Conservation (phyloP, 1,140 invertebrate genomes). For the Bombus haemorrhoidalis region DNA sequence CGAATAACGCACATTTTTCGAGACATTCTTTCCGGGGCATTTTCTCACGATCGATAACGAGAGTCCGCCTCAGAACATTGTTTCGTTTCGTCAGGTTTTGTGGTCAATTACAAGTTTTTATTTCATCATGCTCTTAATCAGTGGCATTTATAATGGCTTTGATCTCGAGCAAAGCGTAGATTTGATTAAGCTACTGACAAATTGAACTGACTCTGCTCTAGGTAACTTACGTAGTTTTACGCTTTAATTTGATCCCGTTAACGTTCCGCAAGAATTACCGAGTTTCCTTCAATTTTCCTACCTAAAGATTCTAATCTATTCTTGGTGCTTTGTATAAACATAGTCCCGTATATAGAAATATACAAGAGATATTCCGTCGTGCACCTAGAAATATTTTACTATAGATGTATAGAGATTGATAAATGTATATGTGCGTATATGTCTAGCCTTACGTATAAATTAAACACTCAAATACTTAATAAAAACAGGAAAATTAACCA, state of each 20-base stretch:
- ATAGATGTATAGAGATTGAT: no score
- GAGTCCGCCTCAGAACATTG: neutral
- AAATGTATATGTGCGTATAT: no score
- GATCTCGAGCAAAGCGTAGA: no score
- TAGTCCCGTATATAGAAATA: neutral
- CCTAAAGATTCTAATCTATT: neutral
- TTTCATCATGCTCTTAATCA: neutral
- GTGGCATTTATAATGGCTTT: neutral
- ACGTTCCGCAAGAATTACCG: no score
- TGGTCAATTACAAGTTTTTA: neutral
- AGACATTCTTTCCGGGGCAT: constrained; percentile 11
- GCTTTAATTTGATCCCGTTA: neutral
- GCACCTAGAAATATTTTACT: no score
- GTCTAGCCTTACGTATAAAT: no score
- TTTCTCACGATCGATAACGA: constrained; percentile 17
- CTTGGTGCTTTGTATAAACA: neutral
- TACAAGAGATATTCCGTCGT: no score
- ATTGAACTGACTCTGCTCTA: neutral
- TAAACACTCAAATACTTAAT: no score
- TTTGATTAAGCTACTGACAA: neutral
- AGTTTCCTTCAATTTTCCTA: neutral
- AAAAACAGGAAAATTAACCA: no score
- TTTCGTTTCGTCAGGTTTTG: neutral
- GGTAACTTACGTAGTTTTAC: neutral
- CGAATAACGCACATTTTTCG: constrained; percentile 42